Evolutionary conservation across 2,888 invertebrate genomes (phyloP), one percentile per base, ranked within the genome.

Genomic region (Volucella zonaria): DNA sequence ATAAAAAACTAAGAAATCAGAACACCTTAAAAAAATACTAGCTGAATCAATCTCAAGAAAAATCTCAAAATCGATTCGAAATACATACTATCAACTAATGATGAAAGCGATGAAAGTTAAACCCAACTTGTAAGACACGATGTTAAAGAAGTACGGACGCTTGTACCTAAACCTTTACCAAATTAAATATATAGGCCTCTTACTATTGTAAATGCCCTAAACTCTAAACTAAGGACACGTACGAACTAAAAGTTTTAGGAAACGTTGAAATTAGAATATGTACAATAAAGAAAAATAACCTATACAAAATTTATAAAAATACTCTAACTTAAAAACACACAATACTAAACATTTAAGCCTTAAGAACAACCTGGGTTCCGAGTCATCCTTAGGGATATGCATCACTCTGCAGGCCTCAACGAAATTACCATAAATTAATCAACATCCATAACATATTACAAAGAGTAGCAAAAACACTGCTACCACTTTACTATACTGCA

Each of bases 301-400:
- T 74, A 64, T 23, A 61, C 62, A 61, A 31, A 45, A 31, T 45
- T 51, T 4, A 18, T 71, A 47, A 47, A 71, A 71, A 18, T 71
- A 9, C 49, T 71, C 38, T 47, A 71, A 59, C n/a, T 31, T 12
- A 59, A 59, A 71, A 11, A 59, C 18, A 71, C 71, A 8, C 45
- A 71, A 45, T 45, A 45, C 45, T n/a, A 45, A n/a, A 45, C n/a
- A 45, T 45, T 45, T 45, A 45, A 45, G n/a, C 73, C 71, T 3
- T 23, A 59, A 38, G 56, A 74, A 6, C 56, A 67, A 64, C 23
- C 40, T 14, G 56, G 67, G 3, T 66, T 75, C n/a, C 6, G 42
- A 42, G 67, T 56, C 14, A 75, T 75, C 10, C 54, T 75, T 18
- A 18, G 18, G 18, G 18, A 23, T 2, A 1, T 23, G 18, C 18